A percentile compares a stretch with the other conserved stretches of the same genome.
Evolutionary conservation across 2,113 vertebrate species (phyloP).

Genomic region (Elachura formosa): DNA sequence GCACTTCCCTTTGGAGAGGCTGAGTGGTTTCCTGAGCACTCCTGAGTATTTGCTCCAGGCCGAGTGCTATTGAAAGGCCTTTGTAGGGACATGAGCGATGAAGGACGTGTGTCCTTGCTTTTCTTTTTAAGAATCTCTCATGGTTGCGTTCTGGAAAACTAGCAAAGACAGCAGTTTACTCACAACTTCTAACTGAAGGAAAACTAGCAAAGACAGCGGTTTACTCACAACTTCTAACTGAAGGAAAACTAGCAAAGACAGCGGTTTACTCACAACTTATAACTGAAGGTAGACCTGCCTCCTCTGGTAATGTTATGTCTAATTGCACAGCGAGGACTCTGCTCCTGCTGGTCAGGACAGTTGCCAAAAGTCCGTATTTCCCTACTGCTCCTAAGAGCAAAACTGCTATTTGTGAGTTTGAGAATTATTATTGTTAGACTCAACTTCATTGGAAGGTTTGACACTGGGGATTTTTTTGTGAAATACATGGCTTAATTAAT

Average conservation of each 20-base stretch:
- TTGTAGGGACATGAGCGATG: background rate
- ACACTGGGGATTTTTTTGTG: background rate
- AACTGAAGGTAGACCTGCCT: background rate
- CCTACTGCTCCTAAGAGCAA: constrained; percentile 13
- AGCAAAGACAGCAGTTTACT: background rate
- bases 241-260: background rate
- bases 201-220: too few relatives aligned
- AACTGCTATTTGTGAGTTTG: constrained; percentile 21
- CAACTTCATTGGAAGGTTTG: background rate
- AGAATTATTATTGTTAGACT: background rate
- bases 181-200: background rate
- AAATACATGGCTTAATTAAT: background rate
- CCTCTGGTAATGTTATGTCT: background rate
- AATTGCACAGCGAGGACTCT: background rate
- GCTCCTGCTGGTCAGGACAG: background rate
- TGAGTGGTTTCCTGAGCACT: background rate
- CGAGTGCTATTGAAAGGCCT: constrained; percentile 23
- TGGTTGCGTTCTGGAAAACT: background rate
- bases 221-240: background rate
- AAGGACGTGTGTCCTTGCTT: background rate
- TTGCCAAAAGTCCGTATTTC: constrained; percentile 25
- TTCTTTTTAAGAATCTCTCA: background rate
- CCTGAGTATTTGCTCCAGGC: background rate
- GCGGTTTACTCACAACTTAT: background rate
- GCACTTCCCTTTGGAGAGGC: background rate